Evolutionary conservation across 2,797 vertebrate species (phyloP), one percentile per base, ranked within the genome.

Genomic region (Lutjanus argentimaculatus): DNA sequence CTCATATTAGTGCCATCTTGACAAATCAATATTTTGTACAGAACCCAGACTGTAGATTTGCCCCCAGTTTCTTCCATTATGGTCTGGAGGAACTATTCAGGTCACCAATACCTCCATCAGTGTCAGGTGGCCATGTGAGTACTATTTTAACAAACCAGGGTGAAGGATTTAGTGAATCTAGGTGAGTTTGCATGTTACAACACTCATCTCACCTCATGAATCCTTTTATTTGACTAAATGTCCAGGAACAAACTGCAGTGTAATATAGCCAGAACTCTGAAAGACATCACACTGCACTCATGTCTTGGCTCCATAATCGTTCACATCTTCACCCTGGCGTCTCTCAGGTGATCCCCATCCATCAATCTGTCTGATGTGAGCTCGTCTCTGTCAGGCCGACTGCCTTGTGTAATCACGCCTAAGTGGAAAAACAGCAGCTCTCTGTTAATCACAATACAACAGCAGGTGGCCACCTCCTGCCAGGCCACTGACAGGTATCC

Each of bases 391-490:
- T 73, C 77, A 66, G 25, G 74, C 43, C 48, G 48, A 79, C 72
- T 42, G 69, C 22, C 64, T 82, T 42, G 74, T 85, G 77, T 84
- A 85, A 94, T 88, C 73, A 57, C n/a, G 69, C 57, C 77, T 52
- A 49, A 75, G 71, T 87, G 87, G 84, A 85, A 88, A 90, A 86
- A 83, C 78, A 80, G 85, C 87, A 84, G 74, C 75, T 71, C 78
- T 46, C 14, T 84, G 90, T 86, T 92, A 83, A 89, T 89, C 82
- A 83, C 85, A 82, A 80, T 11, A 61, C 62, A 78, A 56, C 85
- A 79, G 78, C 80, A 53, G 78, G 65, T 67, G 40, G 72, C 46
- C 73, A 51, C 79, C 87, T 80, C 68, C 66, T 73, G 67, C 58
- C 66, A 68, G 72, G 52, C 17, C 19, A 51, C 61, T 74, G 82